These are phyloP conservation scores for Eilema sororculum DNA, from an alignment of 2,888 invertebrate species.

Conservation along the genomic window DNA sequence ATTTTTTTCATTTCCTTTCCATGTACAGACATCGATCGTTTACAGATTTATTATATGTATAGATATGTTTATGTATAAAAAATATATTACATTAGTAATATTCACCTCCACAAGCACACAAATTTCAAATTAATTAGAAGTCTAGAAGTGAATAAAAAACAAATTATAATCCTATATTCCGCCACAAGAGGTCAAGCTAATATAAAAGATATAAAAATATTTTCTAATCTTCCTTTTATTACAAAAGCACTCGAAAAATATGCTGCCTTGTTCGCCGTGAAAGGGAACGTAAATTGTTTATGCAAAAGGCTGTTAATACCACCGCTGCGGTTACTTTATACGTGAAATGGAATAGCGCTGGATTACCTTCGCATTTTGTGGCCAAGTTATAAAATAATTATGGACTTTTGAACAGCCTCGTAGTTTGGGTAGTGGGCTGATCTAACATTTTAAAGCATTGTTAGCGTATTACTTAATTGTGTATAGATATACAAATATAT, in stretches of 20 bases:
- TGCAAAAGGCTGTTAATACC: conserved; percentile 36
- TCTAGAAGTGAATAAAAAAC: background rate
- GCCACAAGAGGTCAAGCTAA: background rate
- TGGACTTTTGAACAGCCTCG: background rate
- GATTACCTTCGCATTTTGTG: conserved; percentile 18
- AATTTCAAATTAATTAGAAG: background rate
- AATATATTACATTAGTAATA: no score
- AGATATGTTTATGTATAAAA: no score
- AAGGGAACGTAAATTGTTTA: conserved; percentile 38
- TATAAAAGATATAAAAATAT: background rate
- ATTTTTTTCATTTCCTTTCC: no score
- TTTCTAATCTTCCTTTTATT: conserved; percentile 27
- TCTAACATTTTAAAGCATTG: background rate
- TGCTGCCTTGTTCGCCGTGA: conserved; percentile 25
- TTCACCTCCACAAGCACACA: no score
- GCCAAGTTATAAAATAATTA: conserved; percentile 13
- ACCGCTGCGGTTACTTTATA: conserved; percentile 16
- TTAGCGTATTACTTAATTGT: background rate
- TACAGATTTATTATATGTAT: no score
- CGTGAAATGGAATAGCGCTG: background rate
- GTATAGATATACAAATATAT: no score
- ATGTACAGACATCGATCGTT: no score
- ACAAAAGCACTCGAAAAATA: conserved; percentile 23
- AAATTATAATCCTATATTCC: background rate
- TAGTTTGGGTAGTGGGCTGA: background rate